Percentiles rank a stretch among this genome's conserved stretches.
These are phyloP conservation scores for Jacana jacana DNA, from an alignment of 2,113 vertebrate genomes.

Conservation along the genomic window DNA sequence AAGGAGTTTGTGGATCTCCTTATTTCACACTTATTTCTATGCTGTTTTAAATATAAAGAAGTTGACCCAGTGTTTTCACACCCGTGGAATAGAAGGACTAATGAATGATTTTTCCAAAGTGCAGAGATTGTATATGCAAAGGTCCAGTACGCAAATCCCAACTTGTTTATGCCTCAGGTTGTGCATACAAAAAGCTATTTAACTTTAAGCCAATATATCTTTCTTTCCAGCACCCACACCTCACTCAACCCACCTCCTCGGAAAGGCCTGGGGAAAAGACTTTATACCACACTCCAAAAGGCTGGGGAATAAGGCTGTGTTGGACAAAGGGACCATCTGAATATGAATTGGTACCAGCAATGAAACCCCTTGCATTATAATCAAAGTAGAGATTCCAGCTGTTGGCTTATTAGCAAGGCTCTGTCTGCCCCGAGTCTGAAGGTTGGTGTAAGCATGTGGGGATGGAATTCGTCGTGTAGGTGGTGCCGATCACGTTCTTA, in stretches of 20 bases:
- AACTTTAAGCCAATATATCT: constrained; percentile 54
- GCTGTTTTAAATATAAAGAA: constrained; percentile 34
- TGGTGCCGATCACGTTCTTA: background rate
- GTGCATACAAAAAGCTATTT: constrained; percentile 68
- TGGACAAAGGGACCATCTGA: constrained; percentile 1
- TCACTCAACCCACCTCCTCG: constrained; percentile 49
- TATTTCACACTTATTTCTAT: constrained; percentile 22
- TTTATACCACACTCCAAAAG: background rate
- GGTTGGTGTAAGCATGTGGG: background rate
- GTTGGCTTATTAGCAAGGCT: background rate
- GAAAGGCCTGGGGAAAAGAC: constrained; percentile 46
- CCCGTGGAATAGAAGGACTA: constrained; percentile 11
- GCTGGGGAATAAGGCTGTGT: background rate
- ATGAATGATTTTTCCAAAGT: constrained; percentile 18
- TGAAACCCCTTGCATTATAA: background rate
- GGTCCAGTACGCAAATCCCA: constrained; percentile 58
- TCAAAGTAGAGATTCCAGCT: background rate
- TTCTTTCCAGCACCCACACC: constrained; percentile 58
- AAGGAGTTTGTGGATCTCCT: constrained; percentile 33
- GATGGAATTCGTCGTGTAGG: background rate
- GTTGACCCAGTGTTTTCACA: constrained; percentile 57
- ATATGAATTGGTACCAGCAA: background rate
- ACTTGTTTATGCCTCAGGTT: constrained; percentile 63
- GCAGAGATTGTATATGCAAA: constrained; percentile 52
- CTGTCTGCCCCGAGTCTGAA: background rate